Percentiles rank a stretch among this genome's conserved stretches.
phyloP scores from a whole-genome alignment of 2,888 invertebrate species.

The Caenorhabditis sp. region DNA sequence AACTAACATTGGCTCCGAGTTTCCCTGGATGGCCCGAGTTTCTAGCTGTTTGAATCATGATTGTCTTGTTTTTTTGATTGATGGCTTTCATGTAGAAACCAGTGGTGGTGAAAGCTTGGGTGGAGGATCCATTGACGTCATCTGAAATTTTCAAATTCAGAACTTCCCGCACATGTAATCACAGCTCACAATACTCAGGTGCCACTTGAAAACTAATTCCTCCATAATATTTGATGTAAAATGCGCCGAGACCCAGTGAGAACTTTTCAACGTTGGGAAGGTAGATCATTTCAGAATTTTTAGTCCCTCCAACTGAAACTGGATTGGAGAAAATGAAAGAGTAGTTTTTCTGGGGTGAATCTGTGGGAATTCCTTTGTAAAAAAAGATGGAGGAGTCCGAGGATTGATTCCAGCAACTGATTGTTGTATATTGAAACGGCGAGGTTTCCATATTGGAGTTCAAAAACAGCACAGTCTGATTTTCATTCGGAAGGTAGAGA shows the following conservation, averaged over 20 bases:
- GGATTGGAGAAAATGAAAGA: slow-evolving; percentile 46
- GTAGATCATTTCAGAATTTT: neutral
- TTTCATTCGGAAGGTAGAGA: neutral
- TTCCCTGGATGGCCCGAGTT: neutral
- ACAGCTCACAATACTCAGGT: slow-evolving; percentile 11
- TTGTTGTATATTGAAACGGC: slow-evolving; percentile 22
- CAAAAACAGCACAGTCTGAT: slow-evolving; percentile 32
- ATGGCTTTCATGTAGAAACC: slow-evolving; percentile 22
- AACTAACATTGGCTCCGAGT: slow-evolving; percentile 6
- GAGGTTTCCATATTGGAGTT: slow-evolving; percentile 18
- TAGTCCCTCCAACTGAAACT: neutral
- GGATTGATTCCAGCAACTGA: slow-evolving; percentile 29
- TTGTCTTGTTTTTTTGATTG: neutral
- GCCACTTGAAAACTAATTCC: neutral
- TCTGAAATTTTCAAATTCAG: neutral
- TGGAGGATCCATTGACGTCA: slow-evolving; percentile 3
- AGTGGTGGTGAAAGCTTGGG: neutral
- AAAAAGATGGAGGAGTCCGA: slow-evolving; percentile 2
- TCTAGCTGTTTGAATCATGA: neutral
- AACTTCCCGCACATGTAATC: neutral
- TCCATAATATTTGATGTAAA: slow-evolving; percentile 24
- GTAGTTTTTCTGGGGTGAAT: neutral
- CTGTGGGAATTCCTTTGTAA: slow-evolving; percentile 30
- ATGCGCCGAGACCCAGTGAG: slow-evolving; percentile 8
- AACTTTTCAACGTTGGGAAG: slow-evolving; percentile 2